Evolutionary conservation across 1,140 invertebrate genomes (phyloP).

Genomic region (Brachionus rotundiformis): DNA sequence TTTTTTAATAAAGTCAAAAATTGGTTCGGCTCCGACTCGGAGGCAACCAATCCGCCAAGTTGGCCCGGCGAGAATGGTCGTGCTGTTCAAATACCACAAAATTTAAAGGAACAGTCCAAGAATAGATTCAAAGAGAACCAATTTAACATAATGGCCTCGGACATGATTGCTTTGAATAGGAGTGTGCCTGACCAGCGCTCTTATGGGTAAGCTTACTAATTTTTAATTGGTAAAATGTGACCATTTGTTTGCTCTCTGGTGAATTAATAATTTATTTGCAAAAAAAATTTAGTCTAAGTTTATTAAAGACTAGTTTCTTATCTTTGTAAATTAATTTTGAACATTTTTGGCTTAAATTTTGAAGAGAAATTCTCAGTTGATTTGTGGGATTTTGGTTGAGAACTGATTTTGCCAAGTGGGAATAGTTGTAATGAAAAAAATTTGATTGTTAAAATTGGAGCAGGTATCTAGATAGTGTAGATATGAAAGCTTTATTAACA

Average conservation of each 20-base stretch:
- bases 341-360: too few relatives aligned
- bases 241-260: slow-evolving; percentile 57
- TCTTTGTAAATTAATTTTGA: too few relatives aligned
- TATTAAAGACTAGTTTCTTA: too few relatives aligned
- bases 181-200: slow-evolving; percentile 90
- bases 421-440: too few relatives aligned
- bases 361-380: too few relatives aligned
- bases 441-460: too few relatives aligned
- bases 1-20: slow-evolving; percentile 35
- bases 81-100: slow-evolving; percentile 18
- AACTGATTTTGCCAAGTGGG: too few relatives aligned
- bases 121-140: slow-evolving; percentile 71
- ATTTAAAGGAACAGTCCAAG: slow-evolving; percentile 36
- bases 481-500: too few relatives aligned
- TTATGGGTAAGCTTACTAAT: slow-evolving; percentile 70
- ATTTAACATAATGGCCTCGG: slow-evolving; percentile 95
- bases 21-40: background rate
- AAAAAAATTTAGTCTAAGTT: too few relatives aligned
- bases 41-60: slow-evolving; percentile 49
- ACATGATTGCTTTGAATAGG: slow-evolving; percentile 93
- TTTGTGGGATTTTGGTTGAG: too few relatives aligned
- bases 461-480: too few relatives aligned
- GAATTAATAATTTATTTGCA: too few relatives aligned
- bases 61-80: slow-evolving; percentile 50
- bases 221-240: slow-evolving; percentile 64